Conservation (phyloP, 2,888 invertebrate species). For the Idaea biselata region DNA sequence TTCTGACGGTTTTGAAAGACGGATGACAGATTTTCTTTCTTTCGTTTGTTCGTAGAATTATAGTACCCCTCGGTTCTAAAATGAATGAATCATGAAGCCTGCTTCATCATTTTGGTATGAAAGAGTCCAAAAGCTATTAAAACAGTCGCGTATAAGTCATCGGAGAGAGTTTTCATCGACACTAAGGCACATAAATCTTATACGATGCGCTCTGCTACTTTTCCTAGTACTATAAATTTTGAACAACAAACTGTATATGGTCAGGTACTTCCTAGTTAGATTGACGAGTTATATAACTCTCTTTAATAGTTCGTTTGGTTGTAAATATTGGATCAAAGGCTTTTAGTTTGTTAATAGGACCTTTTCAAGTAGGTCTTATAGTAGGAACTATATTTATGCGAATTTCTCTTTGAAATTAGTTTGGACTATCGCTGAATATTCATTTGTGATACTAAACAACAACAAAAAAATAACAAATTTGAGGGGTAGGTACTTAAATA, state of each 20-base stretch:
- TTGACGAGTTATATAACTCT: background rate
- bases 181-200: slow-evolving; percentile 46
- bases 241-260: slow-evolving; percentile 3
- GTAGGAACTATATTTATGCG: too few relatives aligned
- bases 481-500: too few relatives aligned
- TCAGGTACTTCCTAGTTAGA: slow-evolving; percentile 8
- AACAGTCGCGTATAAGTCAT: slow-evolving; percentile 59
- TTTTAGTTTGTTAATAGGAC: background rate
- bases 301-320: background rate
- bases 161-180: slow-evolving; percentile 35
- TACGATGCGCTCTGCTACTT: slow-evolving; percentile 51
- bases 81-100: background rate
- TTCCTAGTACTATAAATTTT: slow-evolving; percentile 33
- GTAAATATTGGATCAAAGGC: background rate
- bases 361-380: background rate
- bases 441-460: too few relatives aligned
- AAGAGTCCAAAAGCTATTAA: slow-evolving; percentile 28
- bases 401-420: too few relatives aligned
- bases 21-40: too few relatives aligned
- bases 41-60: too few relatives aligned
- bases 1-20: too few relatives aligned
- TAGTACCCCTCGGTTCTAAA: too few relatives aligned
- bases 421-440: too few relatives aligned
- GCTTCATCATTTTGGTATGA: background rate
- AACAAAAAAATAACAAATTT: too few relatives aligned